A percentile compares a stretch with the other conserved stretches of the same genome.
Conservation (phyloP, 2,113 vertebrate species). For the Oxyruncus cristatus region DNA sequence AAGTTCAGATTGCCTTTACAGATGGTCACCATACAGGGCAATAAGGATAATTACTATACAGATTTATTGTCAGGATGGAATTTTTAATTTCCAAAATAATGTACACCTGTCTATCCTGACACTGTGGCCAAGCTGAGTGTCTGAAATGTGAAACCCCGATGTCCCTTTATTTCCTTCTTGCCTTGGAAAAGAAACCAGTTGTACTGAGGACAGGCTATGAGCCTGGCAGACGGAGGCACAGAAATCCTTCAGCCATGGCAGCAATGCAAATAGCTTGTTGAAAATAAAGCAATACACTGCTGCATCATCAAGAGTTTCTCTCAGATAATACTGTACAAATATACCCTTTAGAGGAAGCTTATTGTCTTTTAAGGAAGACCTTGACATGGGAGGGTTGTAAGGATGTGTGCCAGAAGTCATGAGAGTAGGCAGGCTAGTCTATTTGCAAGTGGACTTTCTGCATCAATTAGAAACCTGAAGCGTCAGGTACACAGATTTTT, state of each 20-base stretch:
- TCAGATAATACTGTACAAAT: neutral
- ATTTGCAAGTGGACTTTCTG: neutral
- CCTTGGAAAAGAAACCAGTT: neutral
- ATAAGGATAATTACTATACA: conserved; percentile 11
- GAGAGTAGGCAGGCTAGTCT: neutral
- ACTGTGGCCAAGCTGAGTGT: neutral
- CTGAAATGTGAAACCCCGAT: neutral
- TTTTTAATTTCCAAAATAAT: neutral
- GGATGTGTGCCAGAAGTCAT: neutral
- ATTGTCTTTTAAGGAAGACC: neutral
- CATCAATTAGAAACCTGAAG: neutral
- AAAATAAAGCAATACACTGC: neutral
- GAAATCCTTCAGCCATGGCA: neutral
- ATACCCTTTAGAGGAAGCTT: neutral
- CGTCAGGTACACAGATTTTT: neutral
- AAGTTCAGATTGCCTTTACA: conserved; percentile 17
- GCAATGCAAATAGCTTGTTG: neutral
- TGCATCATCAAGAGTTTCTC: neutral
- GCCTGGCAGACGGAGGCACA: neutral
- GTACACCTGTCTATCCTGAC: neutral
- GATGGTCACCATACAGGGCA: neutral
- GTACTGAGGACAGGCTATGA: neutral
- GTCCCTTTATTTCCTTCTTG: neutral
- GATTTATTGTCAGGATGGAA: neutral
- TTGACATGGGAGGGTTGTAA: neutral